Evolutionary conservation across 1,140 invertebrate genomes (phyloP), one percentile per base, ranked within the genome.

Genomic region (Elymnias hypermnestra): DNA sequence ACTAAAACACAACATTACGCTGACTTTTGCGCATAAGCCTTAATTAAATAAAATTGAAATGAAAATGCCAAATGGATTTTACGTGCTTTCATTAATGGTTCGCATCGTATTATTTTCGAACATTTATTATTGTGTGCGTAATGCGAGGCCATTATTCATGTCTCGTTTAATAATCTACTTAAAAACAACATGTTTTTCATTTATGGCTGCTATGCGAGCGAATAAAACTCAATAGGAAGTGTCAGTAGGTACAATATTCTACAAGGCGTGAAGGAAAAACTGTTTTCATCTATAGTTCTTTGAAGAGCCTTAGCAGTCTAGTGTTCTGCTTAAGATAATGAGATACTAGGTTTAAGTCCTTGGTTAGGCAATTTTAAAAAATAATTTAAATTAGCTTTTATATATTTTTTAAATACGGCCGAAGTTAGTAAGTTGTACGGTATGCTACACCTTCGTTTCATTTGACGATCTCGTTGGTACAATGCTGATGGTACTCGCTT

Each of bases 31-130:
- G 61, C 70, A 79, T 72, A 78, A 73, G 74, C 74, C 63, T 84
- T 84, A 83, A 84, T 84, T 84, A 83, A 83, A 85, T 83, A 83
- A 83, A 79, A 85, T 83, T 83, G 77, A 83, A 83, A 83, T 83
- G 76, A 81, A 77, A 82, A 79, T 54, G 70, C 68, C 65, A 79
- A 83, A 84, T 83, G 78, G 78, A 84, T 83, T 84, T 83, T 79
- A 75, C 76, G 72, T 84, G 78, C 81, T 81, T 72, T 72, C 73
- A 67, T 83, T 84, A 83, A 84, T 73, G 72, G 69, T 69, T 56
- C 65, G 71, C 62, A 76, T 59, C 67, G 72, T 77, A 82, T 84
- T 83, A 82, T 82, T 81, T 84, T 78, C 70, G 71, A 73, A 69
- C 71, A 74, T 84, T 73, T 78, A 81, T 84, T 82, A 84, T 76